Evolutionary conservation across 1,140 invertebrate species (phyloP), one percentile per base, ranked within the genome.

Genomic region (Pissodes strobi): DNA sequence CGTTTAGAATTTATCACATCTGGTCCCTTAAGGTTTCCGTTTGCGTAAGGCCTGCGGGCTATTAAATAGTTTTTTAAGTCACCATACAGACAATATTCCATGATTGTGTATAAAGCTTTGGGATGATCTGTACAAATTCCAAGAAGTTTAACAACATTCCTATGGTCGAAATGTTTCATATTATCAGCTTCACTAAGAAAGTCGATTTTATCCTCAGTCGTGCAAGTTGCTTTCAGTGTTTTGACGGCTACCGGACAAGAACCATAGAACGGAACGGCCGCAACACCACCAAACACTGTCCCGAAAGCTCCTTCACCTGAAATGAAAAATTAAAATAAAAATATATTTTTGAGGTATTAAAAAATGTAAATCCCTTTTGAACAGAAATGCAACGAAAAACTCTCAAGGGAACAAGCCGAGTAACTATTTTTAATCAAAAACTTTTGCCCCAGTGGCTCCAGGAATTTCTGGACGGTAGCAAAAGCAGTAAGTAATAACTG

Each of bases 1-100:
- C 87, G 87, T 58, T 88, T 88, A 56, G 87, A 84, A 0, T 88
- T 90, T 39, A 95, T 86, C 74, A 93, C 91, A 58, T 90, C 87
- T 9, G 25, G 39, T 10, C 17, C 45, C 21, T 56, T 17, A 18
- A 56, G 2, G 37, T 8, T 46, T 39, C 25, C 86, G 60, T 87
- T 88, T 0, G 93, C 91, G 66, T 95, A 80, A 78, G 93, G 89
- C 49, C 94, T 84, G 56, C 94, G 82, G 0, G 90, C 91, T 19
- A 96, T 78, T 34, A 97, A 80, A 77, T 89, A 96, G 0, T 90
- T 94, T 79, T 95, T 95, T 55, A 97, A 76, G 76, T 96, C 93
- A 17, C 94, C 94, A 68, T 94, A 94, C 39, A 95, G 82, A 90
- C 95, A 94, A 67, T 94, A 95, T 76, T 97, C 94, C 88, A 97